Conservation (phyloP, 2,113 vertebrate species). For the Cepphus grylle region DNA sequence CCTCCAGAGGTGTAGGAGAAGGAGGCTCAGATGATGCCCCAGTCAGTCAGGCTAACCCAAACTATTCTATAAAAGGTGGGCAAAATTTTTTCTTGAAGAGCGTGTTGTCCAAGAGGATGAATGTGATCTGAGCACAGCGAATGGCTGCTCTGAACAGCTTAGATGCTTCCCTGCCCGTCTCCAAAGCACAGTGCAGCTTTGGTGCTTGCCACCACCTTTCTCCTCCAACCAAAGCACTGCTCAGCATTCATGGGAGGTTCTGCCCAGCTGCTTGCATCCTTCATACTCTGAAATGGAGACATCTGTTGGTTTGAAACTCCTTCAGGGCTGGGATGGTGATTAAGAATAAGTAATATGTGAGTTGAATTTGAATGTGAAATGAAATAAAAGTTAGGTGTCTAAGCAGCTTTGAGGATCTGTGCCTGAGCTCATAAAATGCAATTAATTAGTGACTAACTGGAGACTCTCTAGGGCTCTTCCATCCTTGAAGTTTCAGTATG, state of each 20-base stretch:
- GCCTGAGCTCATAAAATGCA: neutral
- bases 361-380: conserved; percentile 40
- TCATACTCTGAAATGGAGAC: neutral
- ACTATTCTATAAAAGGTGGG: neutral
- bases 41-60: neutral
- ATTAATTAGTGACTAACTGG: conserved; percentile 35
- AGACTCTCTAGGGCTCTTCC: neutral
- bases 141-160: neutral
- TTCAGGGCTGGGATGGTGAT: conserved; percentile 5
- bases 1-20: neutral
- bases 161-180: neutral
- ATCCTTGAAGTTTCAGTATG: neutral
- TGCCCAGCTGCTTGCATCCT: neutral
- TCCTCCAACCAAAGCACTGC: neutral
- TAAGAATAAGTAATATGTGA: neutral
- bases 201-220: neutral
- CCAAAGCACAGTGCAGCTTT: neutral
- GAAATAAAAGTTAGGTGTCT: neutral
- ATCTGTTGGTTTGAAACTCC: conserved; percentile 23
- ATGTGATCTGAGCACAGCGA: neutral
- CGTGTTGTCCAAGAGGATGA: neutral
- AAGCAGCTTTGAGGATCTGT: conserved; percentile 34
- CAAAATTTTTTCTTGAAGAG: neutral
- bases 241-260: neutral
- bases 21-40: neutral